Base-by-base conservation (phyloP, 2,888 invertebrate genomes). In the Leucoma salicis region DNA sequence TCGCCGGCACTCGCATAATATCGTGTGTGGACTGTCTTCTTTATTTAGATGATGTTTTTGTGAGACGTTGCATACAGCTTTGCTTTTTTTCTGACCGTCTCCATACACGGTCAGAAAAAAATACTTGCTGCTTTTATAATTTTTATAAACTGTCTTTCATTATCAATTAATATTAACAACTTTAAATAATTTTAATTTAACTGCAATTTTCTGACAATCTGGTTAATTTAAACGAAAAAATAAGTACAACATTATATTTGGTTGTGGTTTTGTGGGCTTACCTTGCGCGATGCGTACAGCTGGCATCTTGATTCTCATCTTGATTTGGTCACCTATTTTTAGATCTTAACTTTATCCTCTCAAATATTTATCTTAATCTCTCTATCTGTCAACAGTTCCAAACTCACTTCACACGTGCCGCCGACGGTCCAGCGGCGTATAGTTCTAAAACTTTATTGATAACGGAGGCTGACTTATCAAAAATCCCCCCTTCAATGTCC, bases 241-340 rank as follows among this genome's bases (percentile, higher is more conserved):
- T n/a, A n/a, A n/a, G n/a, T n/a, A n/a, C n/a, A 57, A 35, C 1
- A 37, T 31, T 34, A 28, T 13, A 7, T 5, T 24, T 18, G 4
- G n/a, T n/a, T 2, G 35, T 33, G 13, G 29, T 41, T 11, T 27
- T 28, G 34, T 5, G 14, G 39, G 85, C 93, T 93, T 92, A 96
- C 97, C 97, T 96, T 97, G 96, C 92, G 96, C 96, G 93, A 97
- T 97, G 92, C 96, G 94, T 92, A 96, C 96, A 90, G 97, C 97
- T 91, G 96, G 97, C 96, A 96, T 97, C 94, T 97, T 97, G 92
- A 96, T 97, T 96, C 97, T 95, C 97, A 97, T 97, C 93, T 94
- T 96, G 95, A 87, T 82, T 85, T 85, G 89, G 82, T 89, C 89
- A 88, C 89, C 89, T 88, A 89, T 89, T 83, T 88, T 89, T 87